Percentiles rank a stretch among this genome's conserved stretches.
Evolutionary conservation across 2,797 vertebrate genomes (phyloP).

Genomic region (Melanotaenia boesemani): DNA sequence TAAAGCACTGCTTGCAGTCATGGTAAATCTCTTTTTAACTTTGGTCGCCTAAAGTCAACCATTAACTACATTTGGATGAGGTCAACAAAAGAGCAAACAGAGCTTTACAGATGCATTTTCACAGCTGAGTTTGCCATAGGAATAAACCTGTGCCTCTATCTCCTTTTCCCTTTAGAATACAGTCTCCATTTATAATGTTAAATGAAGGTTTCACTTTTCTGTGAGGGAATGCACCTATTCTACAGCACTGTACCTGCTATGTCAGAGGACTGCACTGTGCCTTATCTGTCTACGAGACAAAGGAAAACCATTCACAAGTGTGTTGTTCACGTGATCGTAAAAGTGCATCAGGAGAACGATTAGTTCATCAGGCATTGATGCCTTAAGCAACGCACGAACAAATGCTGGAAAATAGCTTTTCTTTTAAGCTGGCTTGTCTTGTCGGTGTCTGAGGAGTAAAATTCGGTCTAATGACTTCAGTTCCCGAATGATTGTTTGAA

Average conservation of each 20-base stretch:
- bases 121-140: background rate
- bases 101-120: background rate
- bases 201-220: background rate
- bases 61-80: constrained; percentile 70
- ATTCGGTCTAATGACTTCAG: background rate
- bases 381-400: background rate
- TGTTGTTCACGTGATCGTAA: background rate
- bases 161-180: background rate
- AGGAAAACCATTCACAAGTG: background rate
- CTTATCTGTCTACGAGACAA: background rate
- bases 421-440: background rate
- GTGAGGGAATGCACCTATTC: background rate
- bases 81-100: constrained; percentile 33
- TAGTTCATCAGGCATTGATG: background rate
- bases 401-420: background rate
- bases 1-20: constrained; percentile 24
- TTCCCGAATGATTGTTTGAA: background rate
- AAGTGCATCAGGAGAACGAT: background rate
- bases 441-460: background rate
- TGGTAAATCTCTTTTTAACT: constrained; percentile 59
- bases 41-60: constrained; percentile 62
- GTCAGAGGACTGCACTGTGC: background rate
- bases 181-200: background rate
- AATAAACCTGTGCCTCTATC: no score
- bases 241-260: background rate